Evolutionary conservation across 2,888 invertebrate species (phyloP).

Genomic region (Barypeithes pellucidus): DNA sequence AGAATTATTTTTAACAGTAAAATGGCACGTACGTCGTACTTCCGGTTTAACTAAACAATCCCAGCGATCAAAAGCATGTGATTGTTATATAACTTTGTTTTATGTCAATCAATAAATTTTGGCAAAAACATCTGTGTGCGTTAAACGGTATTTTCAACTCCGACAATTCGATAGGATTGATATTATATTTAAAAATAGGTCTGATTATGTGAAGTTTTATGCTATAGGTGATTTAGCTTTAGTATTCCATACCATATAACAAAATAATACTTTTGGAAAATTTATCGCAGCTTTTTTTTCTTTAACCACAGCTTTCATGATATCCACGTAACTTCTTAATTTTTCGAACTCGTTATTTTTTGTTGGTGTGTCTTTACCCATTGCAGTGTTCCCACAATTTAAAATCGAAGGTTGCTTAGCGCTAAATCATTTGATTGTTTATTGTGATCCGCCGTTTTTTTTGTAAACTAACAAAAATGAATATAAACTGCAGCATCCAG

Average conservation of each 20-base stretch:
- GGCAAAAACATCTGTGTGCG: conserved; percentile 49
- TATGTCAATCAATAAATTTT: conserved; percentile 49
- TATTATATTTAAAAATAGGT: conserved; percentile 43
- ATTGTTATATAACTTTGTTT: conserved; percentile 50
- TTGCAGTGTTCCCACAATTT: conserved; percentile 30
- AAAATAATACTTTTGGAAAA: no score
- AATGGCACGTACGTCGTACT: not conserved
- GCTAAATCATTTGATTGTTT: conserved; percentile 23
- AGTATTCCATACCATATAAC: no score
- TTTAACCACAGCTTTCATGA: no score
- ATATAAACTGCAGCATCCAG: conserved; percentile 19
- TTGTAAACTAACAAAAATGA: conserved; percentile 20
- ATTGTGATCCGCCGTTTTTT: conserved; percentile 20
- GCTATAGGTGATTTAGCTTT: no score
- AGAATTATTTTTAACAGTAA: not conserved
- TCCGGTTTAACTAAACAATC: conserved; percentile 18
- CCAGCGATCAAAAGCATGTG: conserved; percentile 40
- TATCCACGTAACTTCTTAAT: no score
- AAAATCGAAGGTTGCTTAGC: conserved; percentile 37
- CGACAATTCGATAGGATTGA: conserved; percentile 42
- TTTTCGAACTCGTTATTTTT: no score
- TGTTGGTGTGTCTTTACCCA: no score
- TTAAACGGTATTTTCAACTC: conserved; percentile 18
- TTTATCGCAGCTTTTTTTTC: no score
- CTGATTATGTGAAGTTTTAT: no score